Evolutionary conservation across 2,888 invertebrate species (phyloP).

Genomic region (Tiliacea citrago): DNA sequence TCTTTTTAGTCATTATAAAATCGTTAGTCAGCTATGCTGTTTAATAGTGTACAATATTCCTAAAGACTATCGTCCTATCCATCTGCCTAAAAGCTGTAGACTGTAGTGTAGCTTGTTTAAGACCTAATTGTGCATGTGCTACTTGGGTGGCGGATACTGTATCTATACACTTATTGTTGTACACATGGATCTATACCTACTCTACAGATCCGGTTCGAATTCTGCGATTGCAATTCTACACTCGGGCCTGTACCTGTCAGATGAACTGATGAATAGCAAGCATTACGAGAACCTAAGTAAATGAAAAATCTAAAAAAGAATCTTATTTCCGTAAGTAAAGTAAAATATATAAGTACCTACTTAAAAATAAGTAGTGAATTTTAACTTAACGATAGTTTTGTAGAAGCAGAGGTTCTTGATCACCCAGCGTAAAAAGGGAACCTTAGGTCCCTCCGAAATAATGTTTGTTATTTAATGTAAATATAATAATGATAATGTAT

Average conservation of each 20-base stretch:
- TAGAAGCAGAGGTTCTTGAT: background rate
- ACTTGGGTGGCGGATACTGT: no score
- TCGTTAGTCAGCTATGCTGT: no score
- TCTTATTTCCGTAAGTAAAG: background rate
- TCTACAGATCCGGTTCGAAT: constrained; percentile 26
- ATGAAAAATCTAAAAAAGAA: background rate
- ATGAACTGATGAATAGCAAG: constrained; percentile 3
- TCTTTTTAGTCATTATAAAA: no score
- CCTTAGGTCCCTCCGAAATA: background rate
- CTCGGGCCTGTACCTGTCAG: background rate
- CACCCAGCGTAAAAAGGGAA: background rate
- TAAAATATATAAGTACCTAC: background rate
- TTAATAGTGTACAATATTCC: no score
- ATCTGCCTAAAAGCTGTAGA: no score
- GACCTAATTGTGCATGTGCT: no score
- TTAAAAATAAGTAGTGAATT: background rate
- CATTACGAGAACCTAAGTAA: background rate
- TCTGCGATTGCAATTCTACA: background rate
- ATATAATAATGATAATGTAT: constrained; percentile 30
- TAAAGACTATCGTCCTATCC: no score
- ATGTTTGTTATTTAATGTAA: constrained; percentile 21
- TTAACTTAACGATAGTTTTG: background rate
- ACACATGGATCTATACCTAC: background rate
- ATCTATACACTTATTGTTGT: background rate
- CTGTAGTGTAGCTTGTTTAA: no score